phyloP scores from a whole-genome alignment of 2,888 invertebrate genomes.

The Lomographa bimaculata region DNA sequence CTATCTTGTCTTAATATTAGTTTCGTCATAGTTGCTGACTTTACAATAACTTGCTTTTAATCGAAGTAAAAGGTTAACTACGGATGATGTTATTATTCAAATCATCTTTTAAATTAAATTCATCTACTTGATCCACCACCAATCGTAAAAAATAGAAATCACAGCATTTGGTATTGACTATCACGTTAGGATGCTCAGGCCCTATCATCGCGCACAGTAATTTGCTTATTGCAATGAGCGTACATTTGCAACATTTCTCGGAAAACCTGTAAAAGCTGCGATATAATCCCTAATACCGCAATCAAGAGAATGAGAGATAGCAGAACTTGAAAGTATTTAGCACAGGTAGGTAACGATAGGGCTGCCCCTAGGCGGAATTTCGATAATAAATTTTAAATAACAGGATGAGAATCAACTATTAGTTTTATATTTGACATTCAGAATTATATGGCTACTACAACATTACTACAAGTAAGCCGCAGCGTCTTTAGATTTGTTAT shows the following conservation, averaged over 20 bases:
- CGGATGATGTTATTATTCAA: no score
- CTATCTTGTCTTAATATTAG: no score
- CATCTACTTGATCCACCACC: no score
- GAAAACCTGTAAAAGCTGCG: conserved; percentile 30
- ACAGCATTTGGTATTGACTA: conserved; percentile 8
- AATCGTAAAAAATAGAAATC: not conserved
- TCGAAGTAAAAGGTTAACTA: no score
- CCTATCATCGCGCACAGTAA: conserved; percentile 27
- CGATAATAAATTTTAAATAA: not conserved
- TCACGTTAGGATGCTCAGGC: conserved; percentile 6
- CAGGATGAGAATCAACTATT: no score
- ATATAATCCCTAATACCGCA: conserved; percentile 39
- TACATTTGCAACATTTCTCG: conserved; percentile 28
- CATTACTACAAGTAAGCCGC: no score
- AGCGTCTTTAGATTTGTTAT: no score
- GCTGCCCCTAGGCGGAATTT: conserved; percentile 1
- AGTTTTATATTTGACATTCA: no score
- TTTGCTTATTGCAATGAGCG: conserved; percentile 27
- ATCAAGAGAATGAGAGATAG: conserved; percentile 46
- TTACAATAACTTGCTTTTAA: no score
- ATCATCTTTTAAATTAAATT: no score
- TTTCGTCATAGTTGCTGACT: not conserved
- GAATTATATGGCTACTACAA: no score
- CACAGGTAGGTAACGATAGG: conserved; percentile 7
- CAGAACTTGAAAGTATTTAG: conserved; percentile 12